Percentiles rank a stretch among this genome's conserved stretches.
Conservation (phyloP, 2,113 vertebrate species). For the Micromys minutus region DNA sequence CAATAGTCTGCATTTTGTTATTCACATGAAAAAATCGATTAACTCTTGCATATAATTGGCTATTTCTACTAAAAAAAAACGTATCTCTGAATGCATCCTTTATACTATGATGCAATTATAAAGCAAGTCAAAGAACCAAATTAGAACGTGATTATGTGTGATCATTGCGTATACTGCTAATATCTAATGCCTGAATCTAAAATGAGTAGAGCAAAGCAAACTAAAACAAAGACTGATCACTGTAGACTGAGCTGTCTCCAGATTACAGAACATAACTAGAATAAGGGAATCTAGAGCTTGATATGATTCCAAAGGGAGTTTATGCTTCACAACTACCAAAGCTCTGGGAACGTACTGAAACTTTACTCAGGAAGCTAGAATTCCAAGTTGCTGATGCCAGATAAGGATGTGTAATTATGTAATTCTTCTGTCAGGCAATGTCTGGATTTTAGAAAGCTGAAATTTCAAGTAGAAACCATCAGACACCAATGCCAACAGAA, state of each 20-base stretch:
- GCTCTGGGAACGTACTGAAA: neutral
- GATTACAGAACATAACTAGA: neutral
- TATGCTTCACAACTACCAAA: neutral
- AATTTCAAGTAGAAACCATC: slow-evolving; percentile 19
- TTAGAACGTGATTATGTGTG: neutral
- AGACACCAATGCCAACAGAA: neutral
- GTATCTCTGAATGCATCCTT: neutral
- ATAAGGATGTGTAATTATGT: neutral
- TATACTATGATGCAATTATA: neutral
- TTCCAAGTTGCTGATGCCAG: neutral
- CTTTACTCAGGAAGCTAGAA: slow-evolving; percentile 14
- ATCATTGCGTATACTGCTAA: neutral
- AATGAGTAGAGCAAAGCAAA: neutral
- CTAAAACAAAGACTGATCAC: neutral
- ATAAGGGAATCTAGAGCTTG: neutral
- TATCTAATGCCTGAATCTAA: neutral
- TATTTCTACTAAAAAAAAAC: neutral
- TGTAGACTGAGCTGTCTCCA: neutral
- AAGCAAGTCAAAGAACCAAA: neutral
- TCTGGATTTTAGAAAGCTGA: neutral
- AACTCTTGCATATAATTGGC: neutral
- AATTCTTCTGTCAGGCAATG: neutral
- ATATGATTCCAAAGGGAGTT: neutral
- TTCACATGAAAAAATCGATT: neutral
- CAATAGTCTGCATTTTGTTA: neutral